Evolutionary conservation across 2,113 vertebrate genomes (phyloP), one percentile per base, ranked within the genome.

Genomic region (Struthio camelus): DNA sequence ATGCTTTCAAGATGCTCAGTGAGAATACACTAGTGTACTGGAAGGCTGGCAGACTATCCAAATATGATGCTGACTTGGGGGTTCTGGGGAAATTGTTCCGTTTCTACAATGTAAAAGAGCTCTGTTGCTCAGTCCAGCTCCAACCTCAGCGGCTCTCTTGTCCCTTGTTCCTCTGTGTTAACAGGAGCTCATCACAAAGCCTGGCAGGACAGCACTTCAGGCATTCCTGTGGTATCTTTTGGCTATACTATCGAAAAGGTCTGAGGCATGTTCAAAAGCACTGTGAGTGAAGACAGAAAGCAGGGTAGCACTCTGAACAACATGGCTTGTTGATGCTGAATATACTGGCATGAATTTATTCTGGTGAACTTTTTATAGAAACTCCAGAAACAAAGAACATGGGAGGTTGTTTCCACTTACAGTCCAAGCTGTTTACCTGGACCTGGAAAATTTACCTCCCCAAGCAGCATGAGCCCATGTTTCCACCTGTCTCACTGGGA

Each of bases 1-100:
- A 91, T 20, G 27, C 30, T 96, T 87, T 94, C 89, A 85, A 75
- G 91, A 83, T 88, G 82, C 82, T 90, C 85, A 65, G 72, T 83
- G 87, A 97, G 85, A 90, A 88, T 10, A 44, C 46, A 91, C n/a
- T 28, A 76, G 69, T 76, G 87, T 42, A 14, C 87, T 96, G 96
- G 95, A 96, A 97, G 90, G 65, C 80, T 65, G 51, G 46, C 85
- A 96, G 97, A 96, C 95, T 64, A 17, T 32, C 48, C 76, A 73
- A 90, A 90, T 28, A 42, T 0, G 0, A 32, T 19, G 27, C 32
- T 2, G 38, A 88, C 16, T 51, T n/a, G 9, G 64, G 46, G 46
- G 20, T 87, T 83, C 58, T 73, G 46, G 30, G 46, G 62, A 83
- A 80, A 34, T 64, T 66, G 69, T 72, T 54, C 51, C 40, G 27